phyloP scores from a whole-genome alignment of 2,113 vertebrate species.

The Romanogobio albipinnatus region DNA sequence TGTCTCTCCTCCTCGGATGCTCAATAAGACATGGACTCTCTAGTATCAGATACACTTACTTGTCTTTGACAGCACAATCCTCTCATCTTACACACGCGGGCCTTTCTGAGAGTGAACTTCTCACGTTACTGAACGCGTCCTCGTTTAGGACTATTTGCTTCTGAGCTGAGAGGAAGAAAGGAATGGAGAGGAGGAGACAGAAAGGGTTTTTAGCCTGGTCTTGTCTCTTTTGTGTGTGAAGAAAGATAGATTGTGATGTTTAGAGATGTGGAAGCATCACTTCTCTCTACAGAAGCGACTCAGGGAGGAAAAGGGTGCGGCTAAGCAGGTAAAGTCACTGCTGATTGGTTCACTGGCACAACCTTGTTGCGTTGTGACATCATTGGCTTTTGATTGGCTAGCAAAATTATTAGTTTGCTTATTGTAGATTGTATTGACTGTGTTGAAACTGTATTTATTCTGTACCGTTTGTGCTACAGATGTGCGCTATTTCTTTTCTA shows the following conservation, averaged over 20 bases:
- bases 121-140: conserved; percentile 59
- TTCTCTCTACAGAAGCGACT: conserved; percentile 49
- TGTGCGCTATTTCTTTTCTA: not conserved
- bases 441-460: not conserved
- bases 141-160: conserved; percentile 38
- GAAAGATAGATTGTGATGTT: not conserved
- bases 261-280: conserved; percentile 46
- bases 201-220: not conserved
- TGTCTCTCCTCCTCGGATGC: conserved; percentile 4
- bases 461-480: not conserved
- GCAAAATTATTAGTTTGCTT: not conserved
- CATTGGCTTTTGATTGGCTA: conserved; percentile 9
- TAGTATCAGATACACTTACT: conserved; percentile 1
- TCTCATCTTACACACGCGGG: conserved; percentile 38
- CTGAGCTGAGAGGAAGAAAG: not conserved
- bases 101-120: conserved; percentile 39
- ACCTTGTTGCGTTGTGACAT: not conserved
- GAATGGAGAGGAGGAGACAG: not conserved
- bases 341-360: conserved; percentile 9
- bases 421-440: not conserved
- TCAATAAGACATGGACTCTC: conserved; percentile 34
- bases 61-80: conserved; percentile 3
- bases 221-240: not conserved
- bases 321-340: conserved; percentile 28
- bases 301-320: conserved; percentile 22